Percentiles rank a stretch among this genome's conserved stretches.
Conservation (phyloP, 2,797 vertebrate genomes). For the Anguilla obscura region DNA sequence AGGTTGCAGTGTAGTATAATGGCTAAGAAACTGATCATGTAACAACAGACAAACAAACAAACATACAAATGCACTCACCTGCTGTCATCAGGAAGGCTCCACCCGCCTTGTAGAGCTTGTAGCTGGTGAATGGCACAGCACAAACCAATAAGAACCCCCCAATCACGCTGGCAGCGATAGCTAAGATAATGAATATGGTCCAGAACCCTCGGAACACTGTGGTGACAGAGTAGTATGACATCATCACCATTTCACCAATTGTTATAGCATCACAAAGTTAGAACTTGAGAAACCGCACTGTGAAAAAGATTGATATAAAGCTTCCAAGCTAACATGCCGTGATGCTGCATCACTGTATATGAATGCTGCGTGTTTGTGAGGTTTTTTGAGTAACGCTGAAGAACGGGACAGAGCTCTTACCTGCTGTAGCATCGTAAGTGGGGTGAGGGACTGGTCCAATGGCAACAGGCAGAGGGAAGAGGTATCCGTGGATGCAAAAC, state of each 20-base stretch:
- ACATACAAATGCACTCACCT: conserved; percentile 65
- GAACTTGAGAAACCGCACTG: not conserved
- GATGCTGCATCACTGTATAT: not conserved
- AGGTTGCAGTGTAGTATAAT: too few species aligned
- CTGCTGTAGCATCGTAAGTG: conserved; percentile 80
- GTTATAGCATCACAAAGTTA: not conserved
- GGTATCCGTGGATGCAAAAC: conserved; percentile 81
- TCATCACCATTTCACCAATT: not conserved
- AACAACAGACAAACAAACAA: not conserved
- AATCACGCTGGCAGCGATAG: conserved; percentile 65
- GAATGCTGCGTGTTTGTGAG: not conserved
- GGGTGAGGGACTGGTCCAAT: conserved; percentile 79
- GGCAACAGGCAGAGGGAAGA: conserved; percentile 83
- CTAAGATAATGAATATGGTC: conserved; percentile 79
- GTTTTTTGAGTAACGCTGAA: not conserved
- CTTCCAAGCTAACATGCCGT: not conserved
- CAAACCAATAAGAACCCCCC: conserved; percentile 82
- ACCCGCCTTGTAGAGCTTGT: conserved; percentile 74
- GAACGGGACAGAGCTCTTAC: conserved; percentile 58
- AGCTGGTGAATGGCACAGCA: conserved; percentile 77
- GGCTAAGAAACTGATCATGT: not conserved
- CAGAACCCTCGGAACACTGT: conserved; percentile 88
- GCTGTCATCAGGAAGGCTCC: conserved; percentile 79
- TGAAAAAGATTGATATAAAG: not conserved
- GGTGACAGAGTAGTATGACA: conserved; percentile 23